Evolutionary conservation across 2,888 invertebrate genomes (phyloP), one percentile per base, ranked within the genome.

Genomic region (Disparrhopalites patrizii): DNA sequence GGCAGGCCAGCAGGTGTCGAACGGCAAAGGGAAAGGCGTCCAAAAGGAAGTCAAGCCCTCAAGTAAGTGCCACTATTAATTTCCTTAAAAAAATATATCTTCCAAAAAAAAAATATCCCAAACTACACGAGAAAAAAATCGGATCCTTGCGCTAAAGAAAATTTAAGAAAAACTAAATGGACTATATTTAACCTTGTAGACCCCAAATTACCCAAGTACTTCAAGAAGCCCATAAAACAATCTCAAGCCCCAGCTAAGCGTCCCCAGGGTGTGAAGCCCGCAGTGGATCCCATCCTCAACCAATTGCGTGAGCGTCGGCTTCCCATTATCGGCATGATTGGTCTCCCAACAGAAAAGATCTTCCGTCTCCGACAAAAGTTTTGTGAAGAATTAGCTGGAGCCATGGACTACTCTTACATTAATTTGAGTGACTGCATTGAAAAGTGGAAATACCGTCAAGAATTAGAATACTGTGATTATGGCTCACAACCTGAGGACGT

Each of bases 251-350:
- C n/a, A 18, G 2, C 20, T 3, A n/a, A 56, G 18, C 55, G 57
- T 31, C 57, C 60, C 13, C 62, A 25, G 2, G 57, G 47, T 18
- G 33, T 55, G 5, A 50, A 27, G 13, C 52, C 33, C 15, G 38
- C 57, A 2, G 31, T 54, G 1, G 71, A 71, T 63, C 68, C 65
- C 7, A 60, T 68, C 20, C 20, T 68, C 5, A 62, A 67, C 25
- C 58, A 66, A 30, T 38, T 71, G n/a, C 61, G 62, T 30, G 62
- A 69, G 10, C 43, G 67, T 10, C 31, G 64, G 15, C 40, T 72
- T 13, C 72, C 72, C 5, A 63, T 70, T 8, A 56, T 72, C 15
- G 69, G 69, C 68, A 64, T 72, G 23, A 62, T 72, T 15, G 72
- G 72, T 5, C 66, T 67, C 1, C 66, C 67, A 1, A 68, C 69